Evolutionary conservation across 2,113 vertebrate species (phyloP).

Genomic region (Caloenas nicobarica): DNA sequence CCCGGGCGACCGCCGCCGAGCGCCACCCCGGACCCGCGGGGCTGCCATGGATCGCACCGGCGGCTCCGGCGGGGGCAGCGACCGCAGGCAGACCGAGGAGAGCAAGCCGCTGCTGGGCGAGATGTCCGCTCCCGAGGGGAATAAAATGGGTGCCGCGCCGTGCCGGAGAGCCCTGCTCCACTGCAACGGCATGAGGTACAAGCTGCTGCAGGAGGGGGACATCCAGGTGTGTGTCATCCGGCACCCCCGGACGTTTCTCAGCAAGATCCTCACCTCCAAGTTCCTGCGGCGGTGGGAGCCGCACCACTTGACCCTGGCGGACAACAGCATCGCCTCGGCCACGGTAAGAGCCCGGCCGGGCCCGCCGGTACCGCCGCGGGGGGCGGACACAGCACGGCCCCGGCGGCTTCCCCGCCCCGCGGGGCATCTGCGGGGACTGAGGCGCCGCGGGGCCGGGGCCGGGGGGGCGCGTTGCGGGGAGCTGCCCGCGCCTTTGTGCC

Average conservation of each 20-base stretch:
- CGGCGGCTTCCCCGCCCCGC: background rate
- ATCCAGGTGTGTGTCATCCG: slow-evolving; percentile 97
- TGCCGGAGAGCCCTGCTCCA: slow-evolving; percentile 87
- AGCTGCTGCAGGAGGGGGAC: slow-evolving; percentile 97
- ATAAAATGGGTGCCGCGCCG: slow-evolving; percentile 87
- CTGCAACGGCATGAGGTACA: slow-evolving; percentile 94
- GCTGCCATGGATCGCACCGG: slow-evolving; percentile 88
- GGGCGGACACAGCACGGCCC: background rate
- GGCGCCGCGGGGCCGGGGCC: background rate
- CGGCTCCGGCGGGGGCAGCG: slow-evolving; percentile 80
- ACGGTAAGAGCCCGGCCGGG: slow-evolving; percentile 82
- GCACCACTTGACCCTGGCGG: slow-evolving; percentile 92
- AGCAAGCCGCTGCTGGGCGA: slow-evolving; percentile 91
- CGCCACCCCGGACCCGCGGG: background rate
- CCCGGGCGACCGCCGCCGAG: background rate
- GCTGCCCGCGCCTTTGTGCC: background rate
- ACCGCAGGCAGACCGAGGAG: slow-evolving; percentile 89
- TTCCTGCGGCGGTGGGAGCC: slow-evolving; percentile 96
- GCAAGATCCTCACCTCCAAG: slow-evolving; percentile 98
- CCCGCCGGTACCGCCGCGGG: background rate
- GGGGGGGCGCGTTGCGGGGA: background rate
- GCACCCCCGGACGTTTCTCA: slow-evolving; percentile 96
- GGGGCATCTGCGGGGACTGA: background rate
- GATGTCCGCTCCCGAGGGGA: slow-evolving; percentile 81
- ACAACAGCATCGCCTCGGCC: slow-evolving; percentile 92